Evolutionary conservation across 2,888 invertebrate genomes (phyloP), one percentile per base, ranked within the genome.

Genomic region (Tyria jacobaeae): DNA sequence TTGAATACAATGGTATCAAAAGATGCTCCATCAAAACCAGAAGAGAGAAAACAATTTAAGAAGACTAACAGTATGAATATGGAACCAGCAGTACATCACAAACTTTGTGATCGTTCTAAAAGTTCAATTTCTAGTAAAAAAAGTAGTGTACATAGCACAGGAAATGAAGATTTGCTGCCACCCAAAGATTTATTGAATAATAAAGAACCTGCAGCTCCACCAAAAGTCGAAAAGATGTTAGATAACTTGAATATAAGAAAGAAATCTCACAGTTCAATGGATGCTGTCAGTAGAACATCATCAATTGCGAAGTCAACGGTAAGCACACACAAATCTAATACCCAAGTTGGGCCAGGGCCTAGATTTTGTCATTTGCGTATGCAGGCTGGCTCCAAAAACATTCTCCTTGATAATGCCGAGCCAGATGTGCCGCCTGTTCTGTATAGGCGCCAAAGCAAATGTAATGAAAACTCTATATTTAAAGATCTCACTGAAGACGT

Each of bases 341-440:
- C 88, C 17, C 92, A 92, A 78, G 93, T 94, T 0, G 94, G 94
- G 2, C 94, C 94, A 14, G 97, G 97, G 1, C 97, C 97, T 1
- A 94, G 97, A 68, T 96, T 96, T 76, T 97, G 97, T 79, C 96
- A 97, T 57, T 94, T 97, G 81, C 94, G 97, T 41, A 94, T 97
- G 78, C 97, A 97, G 79, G 96, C 96, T 7, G 97, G 97, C 7
- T 96, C 97, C 14, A 97, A 96, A 82, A 97, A 97, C 84, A 97
- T 97, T 77, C 89, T 97, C 6, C 90, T 97, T 27, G 97, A 97
- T 85, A 97, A 97, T 78, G 96, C 96, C 37, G 96, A 96, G 74
- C 95, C 96, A 50, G 95, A 95, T 70, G 95, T 96, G 34, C 95
- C 96, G 15, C 97, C 97, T 0, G 95, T 97, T 37, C 89, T 97